Evolutionary conservation across 2,797 vertebrate genomes (phyloP).

Genomic region (Parotocinclus haroldoi): DNA sequence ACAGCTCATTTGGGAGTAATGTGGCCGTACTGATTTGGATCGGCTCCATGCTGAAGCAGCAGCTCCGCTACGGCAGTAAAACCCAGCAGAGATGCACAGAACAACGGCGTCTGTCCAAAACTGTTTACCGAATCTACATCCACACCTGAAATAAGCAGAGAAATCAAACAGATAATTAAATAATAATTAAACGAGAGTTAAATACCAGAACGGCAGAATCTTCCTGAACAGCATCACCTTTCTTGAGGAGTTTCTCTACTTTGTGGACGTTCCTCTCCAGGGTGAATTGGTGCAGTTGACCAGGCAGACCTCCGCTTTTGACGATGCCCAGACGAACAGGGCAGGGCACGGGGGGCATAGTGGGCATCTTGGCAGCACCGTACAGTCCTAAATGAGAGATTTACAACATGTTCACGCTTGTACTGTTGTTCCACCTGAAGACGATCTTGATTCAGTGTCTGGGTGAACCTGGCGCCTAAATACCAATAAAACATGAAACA

Average conservation of each 20-base stretch:
- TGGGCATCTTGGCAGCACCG: slow-evolving; percentile 33
- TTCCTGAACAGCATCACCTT: slow-evolving; percentile 73
- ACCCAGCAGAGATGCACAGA: slow-evolving; percentile 73
- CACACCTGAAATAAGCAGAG: slow-evolving; percentile 57
- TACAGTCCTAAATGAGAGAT: neutral
- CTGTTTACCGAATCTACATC: slow-evolving; percentile 73
- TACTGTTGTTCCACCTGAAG: too few species aligned
- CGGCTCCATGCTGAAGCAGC: slow-evolving; percentile 75
- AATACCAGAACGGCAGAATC: neutral
- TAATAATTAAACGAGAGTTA: neutral
- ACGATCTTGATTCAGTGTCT: too few species aligned
- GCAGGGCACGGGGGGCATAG: slow-evolving; percentile 64
- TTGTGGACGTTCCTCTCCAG: slow-evolving; percentile 68
- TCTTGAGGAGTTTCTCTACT: slow-evolving; percentile 78
- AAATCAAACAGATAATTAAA: neutral
- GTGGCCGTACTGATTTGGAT: slow-evolving; percentile 80
- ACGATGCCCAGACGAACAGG: slow-evolving; percentile 73
- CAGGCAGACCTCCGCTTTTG: slow-evolving; percentile 65
- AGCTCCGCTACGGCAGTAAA: slow-evolving; percentile 68
- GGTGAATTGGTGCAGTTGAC: slow-evolving; percentile 72
- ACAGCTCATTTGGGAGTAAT: too few species aligned
- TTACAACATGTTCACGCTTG: too few species aligned
- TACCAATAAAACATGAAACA: too few species aligned
- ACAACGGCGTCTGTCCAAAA: slow-evolving; percentile 78
- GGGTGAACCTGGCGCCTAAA: too few species aligned